Percentiles rank a stretch among this genome's conserved stretches.
Evolutionary conservation across 2,797 vertebrate species (phyloP).

Genomic region (Astyanax mexicanus): DNA sequence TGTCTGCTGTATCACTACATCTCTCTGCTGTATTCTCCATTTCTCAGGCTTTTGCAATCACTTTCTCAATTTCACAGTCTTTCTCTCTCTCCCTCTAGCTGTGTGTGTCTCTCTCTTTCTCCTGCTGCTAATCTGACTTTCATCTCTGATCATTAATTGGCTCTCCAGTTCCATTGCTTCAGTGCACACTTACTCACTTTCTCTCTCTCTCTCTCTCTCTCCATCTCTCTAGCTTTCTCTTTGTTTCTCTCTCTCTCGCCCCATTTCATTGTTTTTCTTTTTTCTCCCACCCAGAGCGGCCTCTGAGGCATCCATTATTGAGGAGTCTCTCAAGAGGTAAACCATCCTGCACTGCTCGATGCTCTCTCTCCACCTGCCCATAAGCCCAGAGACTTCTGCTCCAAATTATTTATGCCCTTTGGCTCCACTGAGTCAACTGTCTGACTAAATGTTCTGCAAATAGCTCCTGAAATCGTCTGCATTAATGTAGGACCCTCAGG

Average conservation of each 20-base stretch:
- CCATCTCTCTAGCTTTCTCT: conserved; percentile 25
- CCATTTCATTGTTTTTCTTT: conserved; percentile 50
- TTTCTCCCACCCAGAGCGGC: conserved; percentile 20
- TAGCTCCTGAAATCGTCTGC: conserved; percentile 15
- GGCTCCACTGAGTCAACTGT: conserved; percentile 11
- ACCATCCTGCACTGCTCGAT: conserved; percentile 31
- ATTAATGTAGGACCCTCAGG: not conserved
- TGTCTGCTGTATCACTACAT: conserved; percentile 28
- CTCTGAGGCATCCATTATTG: conserved; percentile 43
- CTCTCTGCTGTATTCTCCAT: conserved; percentile 28
- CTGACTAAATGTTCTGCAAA: conserved; percentile 32
- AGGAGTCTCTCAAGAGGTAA: conserved; percentile 46
- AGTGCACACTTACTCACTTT: conserved; percentile 36
- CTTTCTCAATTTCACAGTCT: conserved; percentile 42
- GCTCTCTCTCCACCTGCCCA: conserved; percentile 34
- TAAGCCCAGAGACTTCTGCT: conserved; percentile 30
- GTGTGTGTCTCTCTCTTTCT: not conserved
- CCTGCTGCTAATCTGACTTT: conserved; percentile 44
- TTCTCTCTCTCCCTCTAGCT: conserved; percentile 13
- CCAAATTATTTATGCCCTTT: conserved; percentile 31
- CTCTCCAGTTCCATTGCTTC: conserved; percentile 29
- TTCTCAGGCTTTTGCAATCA: conserved; percentile 32
- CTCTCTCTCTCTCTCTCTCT: conserved; percentile 33
- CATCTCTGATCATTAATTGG: conserved; percentile 55
- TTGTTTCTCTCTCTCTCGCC: conserved; percentile 26